Conservation (phyloP, 2,888 invertebrate genomes). For the Glaucopsyche alexis region DNA sequence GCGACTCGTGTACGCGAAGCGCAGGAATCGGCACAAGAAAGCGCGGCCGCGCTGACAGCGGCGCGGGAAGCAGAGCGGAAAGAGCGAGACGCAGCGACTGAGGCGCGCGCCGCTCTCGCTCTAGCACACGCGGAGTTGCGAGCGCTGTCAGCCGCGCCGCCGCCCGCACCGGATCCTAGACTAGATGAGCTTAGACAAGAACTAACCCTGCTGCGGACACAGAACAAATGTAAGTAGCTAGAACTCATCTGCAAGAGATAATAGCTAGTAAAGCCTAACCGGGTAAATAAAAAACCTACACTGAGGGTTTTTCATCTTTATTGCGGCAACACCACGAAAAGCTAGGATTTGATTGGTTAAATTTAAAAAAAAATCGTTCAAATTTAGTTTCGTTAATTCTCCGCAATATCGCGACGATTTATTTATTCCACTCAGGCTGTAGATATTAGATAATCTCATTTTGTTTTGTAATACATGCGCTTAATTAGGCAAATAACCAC, state of each 20-base stretch:
- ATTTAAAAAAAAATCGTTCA: no score
- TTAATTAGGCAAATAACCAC: no score
- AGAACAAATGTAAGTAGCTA: constrained; percentile 83
- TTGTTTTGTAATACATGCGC: no score
- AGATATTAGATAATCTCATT: no score
- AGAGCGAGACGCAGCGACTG: constrained; percentile 70
- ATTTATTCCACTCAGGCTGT: no score
- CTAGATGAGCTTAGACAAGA: constrained; percentile 88
- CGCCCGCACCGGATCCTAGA: constrained; percentile 85
- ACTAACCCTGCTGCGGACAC: constrained; percentile 84
- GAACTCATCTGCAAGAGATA: neutral
- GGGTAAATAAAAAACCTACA: neutral
- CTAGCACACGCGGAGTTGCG: constrained; percentile 84
- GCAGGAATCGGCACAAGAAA: constrained; percentile 69
- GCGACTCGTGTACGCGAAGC: constrained; percentile 77
- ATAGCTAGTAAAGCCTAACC: neutral
- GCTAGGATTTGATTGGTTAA: no score
- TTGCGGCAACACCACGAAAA: no score
- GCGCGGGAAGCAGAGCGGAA: constrained; percentile 71
- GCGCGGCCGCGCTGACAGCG: constrained; percentile 72
- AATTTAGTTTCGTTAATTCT: no score
- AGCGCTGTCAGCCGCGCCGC: constrained; percentile 81
- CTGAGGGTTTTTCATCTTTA: no score
- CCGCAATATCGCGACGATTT: no score
- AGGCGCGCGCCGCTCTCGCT: constrained; percentile 77